A percentile compares a stretch with the other conserved stretches of the same genome.
These are phyloP conservation scores for Ariolimax columbianus DNA, from an alignment of 2,888 invertebrate species.

Conservation along the genomic window DNA sequence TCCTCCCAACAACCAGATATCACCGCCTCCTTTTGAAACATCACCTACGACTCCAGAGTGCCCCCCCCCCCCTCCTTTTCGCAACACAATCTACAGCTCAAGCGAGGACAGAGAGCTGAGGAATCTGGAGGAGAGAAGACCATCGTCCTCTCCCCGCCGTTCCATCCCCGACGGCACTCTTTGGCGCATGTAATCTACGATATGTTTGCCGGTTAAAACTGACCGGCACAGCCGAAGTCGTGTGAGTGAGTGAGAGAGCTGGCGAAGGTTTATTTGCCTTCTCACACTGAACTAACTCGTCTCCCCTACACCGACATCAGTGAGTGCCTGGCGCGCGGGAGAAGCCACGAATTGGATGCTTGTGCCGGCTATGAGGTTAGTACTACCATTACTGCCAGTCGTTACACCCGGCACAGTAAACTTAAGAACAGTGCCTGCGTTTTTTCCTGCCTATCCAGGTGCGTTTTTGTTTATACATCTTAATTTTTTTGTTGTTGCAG, in stretches of 20 bases:
- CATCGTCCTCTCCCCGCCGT: neutral
- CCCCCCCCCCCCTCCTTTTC: neutral
- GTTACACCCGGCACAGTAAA: neutral
- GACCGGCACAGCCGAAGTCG: constrained; percentile 19
- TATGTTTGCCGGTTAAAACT: constrained; percentile 14
- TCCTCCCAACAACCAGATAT: neutral
- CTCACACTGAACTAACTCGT: constrained; percentile 1
- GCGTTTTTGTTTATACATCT: neutral
- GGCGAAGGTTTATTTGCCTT: constrained; percentile 22
- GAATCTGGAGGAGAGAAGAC: neutral
- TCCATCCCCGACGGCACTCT: constrained; percentile 15
- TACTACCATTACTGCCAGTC: neutral
- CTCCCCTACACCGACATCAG: neutral
- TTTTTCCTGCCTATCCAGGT: no score
- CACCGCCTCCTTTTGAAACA: neutral
- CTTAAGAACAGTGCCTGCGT: no score
- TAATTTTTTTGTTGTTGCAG: neutral
- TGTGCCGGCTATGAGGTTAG: neutral
- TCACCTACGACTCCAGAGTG: neutral
- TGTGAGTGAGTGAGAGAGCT: constrained; percentile 29
- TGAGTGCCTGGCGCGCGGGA: neutral
- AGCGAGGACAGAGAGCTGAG: no score
- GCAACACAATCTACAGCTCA: neutral
- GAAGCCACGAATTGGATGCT: neutral
- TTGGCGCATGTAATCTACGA: constrained; percentile 33